Percentiles rank a stretch among this genome's conserved stretches.
Conservation (phyloP, 37 sponge, comb jelly and placozoan genomes). For the Petrosia ficiformis region DNA sequence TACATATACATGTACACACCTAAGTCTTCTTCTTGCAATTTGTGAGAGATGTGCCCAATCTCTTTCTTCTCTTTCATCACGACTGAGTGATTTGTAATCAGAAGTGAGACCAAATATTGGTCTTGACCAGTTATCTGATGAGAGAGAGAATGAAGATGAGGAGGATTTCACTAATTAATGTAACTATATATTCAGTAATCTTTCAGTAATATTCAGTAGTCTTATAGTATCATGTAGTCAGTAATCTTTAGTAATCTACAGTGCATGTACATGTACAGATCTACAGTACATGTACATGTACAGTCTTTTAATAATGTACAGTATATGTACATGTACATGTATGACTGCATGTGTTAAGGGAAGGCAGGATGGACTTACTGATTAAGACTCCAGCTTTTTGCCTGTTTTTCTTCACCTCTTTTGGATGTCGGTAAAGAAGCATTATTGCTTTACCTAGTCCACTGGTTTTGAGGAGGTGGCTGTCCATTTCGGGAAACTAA, state of each 20-base stretch:
- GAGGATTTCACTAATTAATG: too few species aligned
- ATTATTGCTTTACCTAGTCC: conserved; percentile 96
- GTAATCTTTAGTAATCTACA: not conserved
- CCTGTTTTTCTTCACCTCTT: conserved; percentile 85
- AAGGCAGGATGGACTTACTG: conserved; percentile 46
- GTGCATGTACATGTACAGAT: too few species aligned
- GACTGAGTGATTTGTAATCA: conserved; percentile 76
- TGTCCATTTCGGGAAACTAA: conserved; percentile 67
- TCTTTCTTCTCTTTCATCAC: conserved; percentile 90
- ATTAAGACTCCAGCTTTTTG: conserved; percentile 91
- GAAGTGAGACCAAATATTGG: conserved; percentile 95
- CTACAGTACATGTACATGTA: too few species aligned
- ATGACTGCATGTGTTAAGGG: not conserved
- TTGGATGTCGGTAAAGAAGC: conserved; percentile 93
- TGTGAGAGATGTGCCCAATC: conserved; percentile 74
- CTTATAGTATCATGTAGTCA: not conserved
- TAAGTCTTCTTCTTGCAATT: conserved; percentile 56
- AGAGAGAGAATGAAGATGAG: conserved; percentile 8
- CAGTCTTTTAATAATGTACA: too few species aligned
- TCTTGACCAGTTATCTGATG: conserved; percentile 90
- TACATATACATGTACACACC: too few species aligned
- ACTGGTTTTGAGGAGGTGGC: conserved; percentile 82
- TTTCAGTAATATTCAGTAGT: not conserved
- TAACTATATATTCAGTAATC: too few species aligned
- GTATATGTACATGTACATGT: not conserved